Evolutionary conservation across 2,113 vertebrate species (phyloP).

Genomic region (Rhizomys pruinosus): DNA sequence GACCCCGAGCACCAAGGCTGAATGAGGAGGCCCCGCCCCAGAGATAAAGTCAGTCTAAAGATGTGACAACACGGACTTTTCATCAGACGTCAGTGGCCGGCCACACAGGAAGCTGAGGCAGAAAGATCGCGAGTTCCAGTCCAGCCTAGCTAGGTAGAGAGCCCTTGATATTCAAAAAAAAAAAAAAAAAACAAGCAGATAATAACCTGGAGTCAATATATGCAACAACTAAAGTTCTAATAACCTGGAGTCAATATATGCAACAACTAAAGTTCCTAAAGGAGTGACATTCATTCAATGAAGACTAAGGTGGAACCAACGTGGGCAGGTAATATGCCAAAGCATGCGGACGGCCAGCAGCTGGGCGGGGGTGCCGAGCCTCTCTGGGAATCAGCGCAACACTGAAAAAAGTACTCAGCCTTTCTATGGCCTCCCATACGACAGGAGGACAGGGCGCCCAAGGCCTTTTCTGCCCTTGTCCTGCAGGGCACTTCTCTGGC

Average conservation of each 20-base stretch:
- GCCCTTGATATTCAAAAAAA: background rate
- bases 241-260: background rate
- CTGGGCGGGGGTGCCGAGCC: background rate
- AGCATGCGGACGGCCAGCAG: background rate
- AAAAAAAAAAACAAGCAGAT: background rate
- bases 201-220: background rate
- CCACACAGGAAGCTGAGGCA: background rate
- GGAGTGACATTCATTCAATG: background rate
- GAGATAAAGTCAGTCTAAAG: background rate
- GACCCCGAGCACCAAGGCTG: no score
- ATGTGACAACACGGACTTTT: background rate
- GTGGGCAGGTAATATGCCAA: background rate
- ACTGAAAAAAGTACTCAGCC: background rate
- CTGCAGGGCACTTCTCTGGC: background rate
- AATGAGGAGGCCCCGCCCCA: rapidly evolving
- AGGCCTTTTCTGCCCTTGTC: background rate
- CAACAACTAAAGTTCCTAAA: conserved; percentile 3
- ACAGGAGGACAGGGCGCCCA: background rate
- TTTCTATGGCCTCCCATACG: background rate
- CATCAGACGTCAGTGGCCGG: no score
- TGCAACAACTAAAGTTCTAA: no score
- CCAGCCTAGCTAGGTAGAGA: background rate
- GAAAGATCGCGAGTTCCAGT: no score
- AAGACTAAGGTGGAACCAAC: background rate
- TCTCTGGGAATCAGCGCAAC: background rate